Base-by-base conservation (phyloP, 2,113 vertebrate species). In the Hippoglossus stenolepis region DNA sequence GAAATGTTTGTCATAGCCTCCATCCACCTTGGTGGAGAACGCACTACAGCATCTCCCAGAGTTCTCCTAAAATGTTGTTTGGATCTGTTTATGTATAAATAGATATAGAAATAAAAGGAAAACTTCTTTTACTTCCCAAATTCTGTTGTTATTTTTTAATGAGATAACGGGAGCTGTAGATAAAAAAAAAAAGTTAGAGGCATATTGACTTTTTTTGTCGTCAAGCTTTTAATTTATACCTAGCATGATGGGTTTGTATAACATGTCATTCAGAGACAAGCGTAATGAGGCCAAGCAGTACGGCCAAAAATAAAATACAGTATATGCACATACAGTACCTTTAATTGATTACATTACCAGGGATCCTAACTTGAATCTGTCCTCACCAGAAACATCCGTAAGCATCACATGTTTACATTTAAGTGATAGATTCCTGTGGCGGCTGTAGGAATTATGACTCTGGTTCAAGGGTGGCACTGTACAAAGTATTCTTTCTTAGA, bases 1-100 rank as follows among this genome's bases (percentile, higher is more conserved):
- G 67, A 62, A 75, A 73, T 59, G 59, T 75, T 87, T 82, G 71
- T 77, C 72, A 35, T 49, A 70, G 73, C 65, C 12, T 80, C 56
- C 28, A 58, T 72, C 35, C 60, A 84, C 63, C 38, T 61, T 0
- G 14, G 18, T 21, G 35, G 57, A 78, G 43, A 20, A n/a, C 1
- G 1, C n/a, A 15, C 64, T 65, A 28, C 65, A 65, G 4, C 18
- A 49, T 51, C 56, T 77, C 54, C 54, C 1, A 5, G 5, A 57
- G 12, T 24, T 51, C 56, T 77, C 54, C 54, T 5, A 5, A 24
- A 24, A 23, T 24, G 12, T n/a, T 24, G 10, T 14, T 24, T 59
- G 57, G 14, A 5, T 28, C 21, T 21, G 1, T 11, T 11, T 24
- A 57, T 57, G 4, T 57, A 57, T 57, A 14, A 23, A 23, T 57